phyloP scores from a whole-genome alignment of 2,113 vertebrate species.

The Paradoxurus hermaphroditus region DNA sequence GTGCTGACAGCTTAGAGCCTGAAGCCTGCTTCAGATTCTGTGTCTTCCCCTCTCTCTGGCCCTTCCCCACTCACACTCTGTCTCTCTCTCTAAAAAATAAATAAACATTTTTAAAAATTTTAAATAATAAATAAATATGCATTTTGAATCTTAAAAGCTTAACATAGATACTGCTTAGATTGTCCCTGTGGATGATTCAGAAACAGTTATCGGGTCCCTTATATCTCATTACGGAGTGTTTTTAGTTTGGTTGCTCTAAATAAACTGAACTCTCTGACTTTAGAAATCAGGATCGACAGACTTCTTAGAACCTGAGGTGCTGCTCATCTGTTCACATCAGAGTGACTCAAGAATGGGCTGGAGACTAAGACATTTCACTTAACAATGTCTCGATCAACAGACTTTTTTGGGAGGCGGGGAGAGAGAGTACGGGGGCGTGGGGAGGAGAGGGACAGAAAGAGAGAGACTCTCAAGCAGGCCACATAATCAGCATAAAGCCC shows the following conservation, averaged over 20 bases:
- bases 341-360: neutral
- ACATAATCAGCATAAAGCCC: too few species aligned
- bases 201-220: neutral
- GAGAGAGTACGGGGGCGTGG: fast-evolving
- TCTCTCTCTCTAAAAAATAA: too few species aligned
- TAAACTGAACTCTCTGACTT: neutral
- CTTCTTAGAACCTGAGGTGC: neutral
- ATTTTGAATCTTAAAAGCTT: neutral
- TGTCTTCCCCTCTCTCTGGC: too few species aligned
- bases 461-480: too few species aligned
- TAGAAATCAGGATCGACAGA: neutral
- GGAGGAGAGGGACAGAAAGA: too few species aligned
- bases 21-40: too few species aligned
- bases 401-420: too few species aligned
- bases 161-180: neutral
- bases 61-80: too few species aligned
- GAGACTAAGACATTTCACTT: neutral
- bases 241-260: neutral
- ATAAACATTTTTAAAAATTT: too few species aligned
- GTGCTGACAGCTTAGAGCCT: too few species aligned
- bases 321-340: neutral
- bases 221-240: neutral
- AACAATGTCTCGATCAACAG: neutral
- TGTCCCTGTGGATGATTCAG: neutral
- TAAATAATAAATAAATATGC: neutral